Evolutionary conservation across 2,888 invertebrate genomes (phyloP), one percentile per base, ranked within the genome.

Genomic region (Caenorhabditis sinica): DNA sequence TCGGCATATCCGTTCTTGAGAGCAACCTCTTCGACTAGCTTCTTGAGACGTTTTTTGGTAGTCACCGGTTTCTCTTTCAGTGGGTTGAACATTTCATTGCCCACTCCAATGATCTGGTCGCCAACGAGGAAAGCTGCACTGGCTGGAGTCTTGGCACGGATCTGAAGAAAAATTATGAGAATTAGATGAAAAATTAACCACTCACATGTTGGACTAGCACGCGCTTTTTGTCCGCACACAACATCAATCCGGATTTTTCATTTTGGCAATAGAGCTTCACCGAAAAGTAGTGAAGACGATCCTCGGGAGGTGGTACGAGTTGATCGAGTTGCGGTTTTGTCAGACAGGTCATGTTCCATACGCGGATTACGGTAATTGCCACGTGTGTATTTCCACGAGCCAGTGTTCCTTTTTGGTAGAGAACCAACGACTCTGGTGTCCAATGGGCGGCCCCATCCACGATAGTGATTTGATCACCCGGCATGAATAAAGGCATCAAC

Each of bases 321-420:
- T 25, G 13, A 4, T 43, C 43, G 3, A 63, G 3, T 15, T 45
- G 49, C 9, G 17, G 45, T 11, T 30, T 45, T 6, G 28, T n/a
- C 43, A 13, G 13, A 45, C 65, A 65, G 17, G n/a, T 65, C 17
- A 65, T n/a, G 45, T 65, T 65, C 65, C 65, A 65, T 2, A 45
- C 43, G 11, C 65, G 65, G 49, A 45, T 65, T 45, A 65, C 65
- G 1, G 65, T 65, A 30, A 65, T 20, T 30, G 30, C 28, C 30
- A 65, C 45, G 8, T 28, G 2, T 56, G 13, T 15, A 11, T 20
- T 56, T 4, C 28, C 28, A 15, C 28, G 25, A 13, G 4, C 15
- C 15, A 15, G 25, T 8, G 28, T 15, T 3, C 28, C 56, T 28
- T 15, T 56, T 13, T 15, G 4, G 23, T 28, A 28, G 1, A 2